Percentiles rank a stretch among this genome's conserved stretches.
phyloP scores from a whole-genome alignment of 2,888 invertebrate species.

The Pheosia tremula region DNA sequence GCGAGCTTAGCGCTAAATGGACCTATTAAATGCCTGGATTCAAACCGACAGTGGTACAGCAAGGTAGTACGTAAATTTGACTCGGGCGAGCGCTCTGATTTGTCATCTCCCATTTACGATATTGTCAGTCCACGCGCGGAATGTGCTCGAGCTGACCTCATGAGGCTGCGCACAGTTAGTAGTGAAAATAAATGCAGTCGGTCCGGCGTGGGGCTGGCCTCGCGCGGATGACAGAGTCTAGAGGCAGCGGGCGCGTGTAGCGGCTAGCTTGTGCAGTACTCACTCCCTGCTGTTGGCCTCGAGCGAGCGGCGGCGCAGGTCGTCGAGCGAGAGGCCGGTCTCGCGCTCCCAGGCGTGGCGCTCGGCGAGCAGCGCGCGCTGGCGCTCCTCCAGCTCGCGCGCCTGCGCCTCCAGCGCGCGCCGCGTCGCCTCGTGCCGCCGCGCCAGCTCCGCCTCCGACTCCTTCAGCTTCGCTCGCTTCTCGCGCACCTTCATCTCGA shows the following conservation, averaged over 20 bases:
- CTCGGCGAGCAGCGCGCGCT: conserved; percentile 93
- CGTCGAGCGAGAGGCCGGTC: conserved; percentile 95
- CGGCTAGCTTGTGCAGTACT: conserved; percentile 60
- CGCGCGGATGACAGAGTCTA: conserved; percentile 73
- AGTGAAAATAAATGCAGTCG: too few relatives aligned
- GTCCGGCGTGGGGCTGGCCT: conserved; percentile 55
- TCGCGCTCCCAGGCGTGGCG: conserved; percentile 95
- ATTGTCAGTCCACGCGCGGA: too few relatives aligned
- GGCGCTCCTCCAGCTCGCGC: conserved; percentile 95
- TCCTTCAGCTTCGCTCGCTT: conserved; percentile 98
- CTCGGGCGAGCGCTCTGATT: too few relatives aligned
- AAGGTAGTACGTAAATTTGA: too few relatives aligned
- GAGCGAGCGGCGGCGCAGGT: conserved; percentile 93
- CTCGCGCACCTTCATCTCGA: conserved; percentile 98
- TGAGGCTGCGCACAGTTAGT: too few relatives aligned
- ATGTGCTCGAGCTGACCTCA: too few relatives aligned
- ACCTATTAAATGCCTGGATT: too few relatives aligned
- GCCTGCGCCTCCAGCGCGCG: conserved; percentile 94
- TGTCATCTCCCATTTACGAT: too few relatives aligned
- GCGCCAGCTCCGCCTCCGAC: conserved; percentile 96
- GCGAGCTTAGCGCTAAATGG: too few relatives aligned
- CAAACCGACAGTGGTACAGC: too few relatives aligned
- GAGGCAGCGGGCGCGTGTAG: conserved; percentile 59
- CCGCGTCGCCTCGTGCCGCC: conserved; percentile 92
- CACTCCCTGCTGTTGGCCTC: conserved; percentile 96